phyloP scores from a whole-genome alignment of 2,797 vertebrate genomes.

The Botia kubotai region DNA sequence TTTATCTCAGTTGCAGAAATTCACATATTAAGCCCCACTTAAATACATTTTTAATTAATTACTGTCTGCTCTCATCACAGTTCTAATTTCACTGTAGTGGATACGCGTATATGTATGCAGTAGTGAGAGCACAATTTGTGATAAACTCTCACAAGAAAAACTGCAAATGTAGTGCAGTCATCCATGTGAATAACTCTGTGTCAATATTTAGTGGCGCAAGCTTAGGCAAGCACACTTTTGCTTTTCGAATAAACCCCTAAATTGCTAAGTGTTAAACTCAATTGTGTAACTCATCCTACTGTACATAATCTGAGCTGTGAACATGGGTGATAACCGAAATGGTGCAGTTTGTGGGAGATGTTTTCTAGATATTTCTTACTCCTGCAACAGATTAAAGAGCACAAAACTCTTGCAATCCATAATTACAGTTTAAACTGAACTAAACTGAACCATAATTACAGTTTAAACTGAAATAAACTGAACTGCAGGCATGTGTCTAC shows the following conservation, averaged over 20 bases:
- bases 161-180: background rate
- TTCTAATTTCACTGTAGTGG: background rate
- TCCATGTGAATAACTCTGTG: too few species aligned
- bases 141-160: background rate
- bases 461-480: background rate
- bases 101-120: background rate
- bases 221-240: too few species aligned
- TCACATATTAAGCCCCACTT: background rate
- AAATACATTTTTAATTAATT: background rate
- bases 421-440: background rate
- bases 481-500: background rate
- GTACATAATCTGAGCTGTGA: background rate
- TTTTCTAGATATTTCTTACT: background rate
- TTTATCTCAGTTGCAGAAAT: background rate
- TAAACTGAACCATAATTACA: background rate
- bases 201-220: too few species aligned
- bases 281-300: background rate
- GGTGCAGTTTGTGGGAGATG: background rate
- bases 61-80: background rate
- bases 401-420: too few species aligned
- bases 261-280: background rate
- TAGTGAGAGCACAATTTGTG: background rate
- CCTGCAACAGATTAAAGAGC: too few species aligned
- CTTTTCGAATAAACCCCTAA: background rate
- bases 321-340: background rate